Base-by-base conservation (phyloP, 2,888 invertebrate genomes). In the Dexiosoma caninum region DNA sequence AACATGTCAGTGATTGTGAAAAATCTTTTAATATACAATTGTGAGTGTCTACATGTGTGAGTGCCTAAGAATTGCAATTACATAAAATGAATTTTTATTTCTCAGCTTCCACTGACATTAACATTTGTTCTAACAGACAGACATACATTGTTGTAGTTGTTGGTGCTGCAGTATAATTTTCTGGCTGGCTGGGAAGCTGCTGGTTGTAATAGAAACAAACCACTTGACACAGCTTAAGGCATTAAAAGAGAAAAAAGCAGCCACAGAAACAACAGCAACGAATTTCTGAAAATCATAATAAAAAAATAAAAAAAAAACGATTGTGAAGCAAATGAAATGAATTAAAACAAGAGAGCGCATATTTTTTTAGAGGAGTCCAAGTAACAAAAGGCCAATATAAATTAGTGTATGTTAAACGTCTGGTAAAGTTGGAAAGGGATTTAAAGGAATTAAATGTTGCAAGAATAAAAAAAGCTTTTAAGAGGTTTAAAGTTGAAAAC, bases 301-400 rank as follows among this genome's bases (percentile, higher is more conserved):
- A 16, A 8, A 53, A 16, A 49, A 42, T 12, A 42, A 21, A 59
- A 7, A 14, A n/a, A n/a, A n/a, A n/a, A n/a, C n/a, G n/a, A n/a
- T n/a, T n/a, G n/a, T 14, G 7, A 16, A 64, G 27, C 14, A 51
- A 46, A 5, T 21, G 23, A 35, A 49, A 60, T 51, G 51, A 60
- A 21, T n/a, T 51, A 32, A 40, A 60, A 32, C 30, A 71, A 19
- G 59, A 12, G 35, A 35, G 0, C 21, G 14, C 12, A 66, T 57
- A 74, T 79, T 74, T 79, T 74, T n/a, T 79, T 64, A 57, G 62
- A 62, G 57, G 62, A 69, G 67, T 40, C 67, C 49, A 69, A 57
- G 12, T 32, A 27, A 9, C 37, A 55, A 76, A 46, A 46, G 37
- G 9, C 46, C 57, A 70, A 57, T 64, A 60, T 37, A 60, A 67